These are phyloP conservation scores for Telmatherina bonti DNA, from an alignment of 2,797 vertebrate genomes.

Conservation along the genomic window DNA sequence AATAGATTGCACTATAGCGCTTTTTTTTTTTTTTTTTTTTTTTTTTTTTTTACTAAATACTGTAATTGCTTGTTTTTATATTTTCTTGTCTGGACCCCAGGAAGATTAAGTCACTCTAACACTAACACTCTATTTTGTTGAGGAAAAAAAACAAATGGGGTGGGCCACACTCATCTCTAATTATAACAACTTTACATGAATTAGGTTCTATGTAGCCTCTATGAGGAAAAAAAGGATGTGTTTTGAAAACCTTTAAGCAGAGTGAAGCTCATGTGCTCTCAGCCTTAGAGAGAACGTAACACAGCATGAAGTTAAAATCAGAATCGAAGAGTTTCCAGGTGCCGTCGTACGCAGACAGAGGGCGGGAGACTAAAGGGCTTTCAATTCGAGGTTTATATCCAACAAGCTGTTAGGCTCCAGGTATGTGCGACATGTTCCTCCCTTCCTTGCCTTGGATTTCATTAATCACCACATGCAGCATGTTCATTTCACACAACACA, in stretches of 20 bases:
- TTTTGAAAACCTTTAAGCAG: constrained; percentile 42
- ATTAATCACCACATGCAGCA: constrained; percentile 59
- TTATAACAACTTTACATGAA: constrained; percentile 51
- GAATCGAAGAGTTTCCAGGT: constrained; percentile 33
- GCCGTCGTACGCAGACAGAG: constrained; percentile 17
- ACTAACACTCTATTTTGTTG: constrained; percentile 1
- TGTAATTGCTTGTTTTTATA: too few relatives aligned
- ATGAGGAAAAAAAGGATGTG: constrained; percentile 16
- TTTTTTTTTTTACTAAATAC: too few relatives aligned
- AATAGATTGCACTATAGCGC: constrained; percentile 12
- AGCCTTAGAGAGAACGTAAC: constrained; percentile 26
- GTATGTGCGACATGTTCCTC: constrained; percentile 33
- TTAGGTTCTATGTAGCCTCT: constrained; percentile 54
- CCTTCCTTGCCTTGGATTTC: constrained; percentile 47
- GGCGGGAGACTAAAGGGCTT: constrained; percentile 21
- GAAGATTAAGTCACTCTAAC: too few relatives aligned
- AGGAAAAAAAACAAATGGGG: constrained; percentile 27
- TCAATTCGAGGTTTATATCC: constrained; percentile 36
- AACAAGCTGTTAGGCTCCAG: constrained; percentile 46
- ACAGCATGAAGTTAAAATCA: constrained; percentile 38
- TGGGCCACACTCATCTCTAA: constrained; percentile 29
- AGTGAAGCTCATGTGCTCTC: constrained; percentile 42
- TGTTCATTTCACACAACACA: constrained; percentile 37
- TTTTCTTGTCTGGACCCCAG: too few relatives aligned
- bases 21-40: too few relatives aligned